Evolutionary conservation across 2,888 invertebrate genomes (phyloP), one percentile per base, ranked within the genome.

Genomic region (Ochropacha duplaris): DNA sequence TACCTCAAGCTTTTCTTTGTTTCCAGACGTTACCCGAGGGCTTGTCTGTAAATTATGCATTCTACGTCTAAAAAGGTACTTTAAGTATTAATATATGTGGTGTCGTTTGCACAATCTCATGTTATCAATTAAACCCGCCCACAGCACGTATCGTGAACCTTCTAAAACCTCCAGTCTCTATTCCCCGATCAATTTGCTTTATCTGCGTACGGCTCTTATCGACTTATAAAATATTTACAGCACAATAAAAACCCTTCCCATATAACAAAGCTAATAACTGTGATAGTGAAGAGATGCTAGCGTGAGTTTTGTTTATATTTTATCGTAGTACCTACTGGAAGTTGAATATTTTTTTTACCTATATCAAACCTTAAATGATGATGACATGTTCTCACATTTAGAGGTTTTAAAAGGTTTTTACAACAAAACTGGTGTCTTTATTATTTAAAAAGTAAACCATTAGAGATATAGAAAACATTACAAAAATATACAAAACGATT

Each of bases 211-310:
- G 76, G 78, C 76, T 83, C 81, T 88, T 92, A 90, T 91, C 90
- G 74, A 70, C 72, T 76, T 79, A 87, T 91, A 87, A 89, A 92
- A 89, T 91, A 91, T 92, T 91, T 89, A 92, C 88, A 87, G 84
- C 88, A 87, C 84, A 86, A 90, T 91, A 91, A 90, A 91, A 79
- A 81, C 85, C 77, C 16, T 19, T 59, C 79, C 74, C 79, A 86
- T 31, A 90, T 88, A 88, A 88, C 86, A 87, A 84, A 85, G 77
- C 81, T 84, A 84, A 88, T 87, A 88, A 86, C 78, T 70, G 72
- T 69, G 84, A 88, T 88, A 90, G 79, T 85, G 77, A 77, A 69
- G 72, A 69, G 75, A 75, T 76, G 74, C 68, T 74, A 56, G 77
- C 70, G 73, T 68, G 67, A 68, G 62, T 62, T 66, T 58, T 57